A percentile compares a stretch with the other conserved stretches of the same genome.
These are phyloP conservation scores for Dicranocentrus wangi DNA, from an alignment of 2,888 invertebrate genomes.

Conservation along the genomic window DNA sequence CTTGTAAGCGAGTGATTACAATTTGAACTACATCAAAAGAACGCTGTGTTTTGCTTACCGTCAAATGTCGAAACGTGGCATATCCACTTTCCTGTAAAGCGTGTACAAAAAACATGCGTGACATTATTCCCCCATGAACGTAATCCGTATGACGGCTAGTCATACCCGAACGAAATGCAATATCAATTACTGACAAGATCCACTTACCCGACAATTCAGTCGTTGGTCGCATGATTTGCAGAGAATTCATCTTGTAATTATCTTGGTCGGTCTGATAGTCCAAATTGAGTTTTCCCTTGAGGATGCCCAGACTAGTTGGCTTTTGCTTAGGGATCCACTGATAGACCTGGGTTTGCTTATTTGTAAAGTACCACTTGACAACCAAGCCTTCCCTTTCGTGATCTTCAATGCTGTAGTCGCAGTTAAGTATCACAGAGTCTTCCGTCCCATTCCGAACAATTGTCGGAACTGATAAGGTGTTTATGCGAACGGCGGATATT, in stretches of 20 bases:
- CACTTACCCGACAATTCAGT: slow-evolving; percentile 65
- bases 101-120: too few relatives aligned
- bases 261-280: slow-evolving; percentile 81
- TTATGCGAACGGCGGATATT: slow-evolving; percentile 79
- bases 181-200: too few relatives aligned
- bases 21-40: too few relatives aligned
- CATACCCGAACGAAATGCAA: too few relatives aligned
- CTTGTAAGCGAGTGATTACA: too few relatives aligned
- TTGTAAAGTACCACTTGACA: slow-evolving; percentile 84
- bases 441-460: slow-evolving; percentile 79
- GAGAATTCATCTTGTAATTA: slow-evolving; percentile 81
- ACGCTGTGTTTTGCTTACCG: slow-evolving; percentile 26
- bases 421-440: slow-evolving; percentile 80
- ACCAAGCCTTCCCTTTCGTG: slow-evolving; percentile 79
- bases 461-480: slow-evolving; percentile 79
- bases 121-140: too few relatives aligned
- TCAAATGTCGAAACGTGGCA: slow-evolving; percentile 70
- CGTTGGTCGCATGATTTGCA: slow-evolving; percentile 81
- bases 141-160: too few relatives aligned
- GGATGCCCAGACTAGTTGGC: slow-evolving; percentile 75
- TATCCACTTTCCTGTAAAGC: slow-evolving; percentile 66
- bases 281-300: slow-evolving; percentile 79
- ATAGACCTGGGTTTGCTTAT: slow-evolving; percentile 81
- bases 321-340: slow-evolving; percentile 82
- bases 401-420: slow-evolving; percentile 80